Evolutionary conservation across 2,113 vertebrate species (phyloP).

Genomic region (Nibea coibor): DNA sequence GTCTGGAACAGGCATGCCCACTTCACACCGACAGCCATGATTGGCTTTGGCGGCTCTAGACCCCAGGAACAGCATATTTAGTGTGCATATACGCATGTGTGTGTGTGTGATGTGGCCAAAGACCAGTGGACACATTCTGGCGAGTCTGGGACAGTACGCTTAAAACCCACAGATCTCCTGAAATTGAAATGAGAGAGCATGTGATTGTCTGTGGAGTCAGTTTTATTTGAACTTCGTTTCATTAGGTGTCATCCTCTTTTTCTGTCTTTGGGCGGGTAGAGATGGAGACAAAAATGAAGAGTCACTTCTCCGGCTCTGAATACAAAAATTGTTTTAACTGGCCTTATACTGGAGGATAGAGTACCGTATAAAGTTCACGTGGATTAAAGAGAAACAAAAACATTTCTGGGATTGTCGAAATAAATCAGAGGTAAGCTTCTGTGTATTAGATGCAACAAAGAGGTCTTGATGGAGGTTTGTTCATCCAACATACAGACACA

Average conservation of each 20-base stretch:
- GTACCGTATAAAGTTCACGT: not conserved
- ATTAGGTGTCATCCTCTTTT: not conserved
- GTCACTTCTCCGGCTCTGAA: not conserved
- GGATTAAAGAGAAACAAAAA: not conserved
- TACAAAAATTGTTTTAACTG: not conserved
- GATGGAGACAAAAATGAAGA: not conserved
- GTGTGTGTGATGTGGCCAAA: conserved; percentile 38
- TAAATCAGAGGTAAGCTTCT: not conserved
- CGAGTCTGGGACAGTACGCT: conserved; percentile 1
- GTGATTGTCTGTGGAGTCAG: not conserved
- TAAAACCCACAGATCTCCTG: conserved; percentile 23
- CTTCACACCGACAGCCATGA: conserved; percentile 78
- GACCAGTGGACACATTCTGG: conserved; percentile 37
- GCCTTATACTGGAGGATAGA: not conserved
- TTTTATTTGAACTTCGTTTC: not conserved
- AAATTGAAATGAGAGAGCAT: conserved; percentile 9
- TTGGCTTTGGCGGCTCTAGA: conserved; percentile 74
- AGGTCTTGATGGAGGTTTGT: not conserved
- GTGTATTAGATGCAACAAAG: not conserved
- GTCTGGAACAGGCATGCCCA: conserved; percentile 72
- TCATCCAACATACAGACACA: not conserved
- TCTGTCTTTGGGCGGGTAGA: not conserved
- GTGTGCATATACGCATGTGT: conserved; percentile 21
- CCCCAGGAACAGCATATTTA: conserved; percentile 68
- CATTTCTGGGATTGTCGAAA: not conserved